A percentile compares a stretch with the other conserved stretches of the same genome.
Evolutionary conservation across 2,888 invertebrate genomes (phyloP).

Genomic region (Diploptera punctata): DNA sequence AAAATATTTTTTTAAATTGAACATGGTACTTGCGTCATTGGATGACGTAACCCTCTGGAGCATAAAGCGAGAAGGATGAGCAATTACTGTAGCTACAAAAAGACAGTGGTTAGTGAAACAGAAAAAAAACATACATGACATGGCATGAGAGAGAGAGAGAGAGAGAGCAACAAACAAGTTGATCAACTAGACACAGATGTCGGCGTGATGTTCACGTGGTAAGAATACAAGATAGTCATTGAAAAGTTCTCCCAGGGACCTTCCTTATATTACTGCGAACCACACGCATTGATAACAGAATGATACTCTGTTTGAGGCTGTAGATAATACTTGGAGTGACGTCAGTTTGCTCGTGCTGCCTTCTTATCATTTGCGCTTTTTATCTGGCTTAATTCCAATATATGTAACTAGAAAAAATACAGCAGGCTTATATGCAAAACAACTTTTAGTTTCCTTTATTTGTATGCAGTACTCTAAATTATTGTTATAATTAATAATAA

Average conservation of each 20-base stretch:
- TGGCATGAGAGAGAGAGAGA: not conserved
- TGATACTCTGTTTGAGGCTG: not conserved
- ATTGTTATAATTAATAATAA: too few relatives aligned
- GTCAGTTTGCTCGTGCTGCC: not conserved
- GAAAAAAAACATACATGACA: not conserved
- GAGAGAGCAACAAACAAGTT: constrained; percentile 2
- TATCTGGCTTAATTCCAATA: not conserved
- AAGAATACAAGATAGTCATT: not conserved
- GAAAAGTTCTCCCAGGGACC: not conserved
- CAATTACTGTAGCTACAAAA: not conserved
- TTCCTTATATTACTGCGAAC: not conserved
- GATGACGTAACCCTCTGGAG: not conserved
- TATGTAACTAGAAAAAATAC: not conserved
- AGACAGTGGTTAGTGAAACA: not conserved
- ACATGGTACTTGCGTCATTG: not conserved
- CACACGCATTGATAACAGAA: not conserved
- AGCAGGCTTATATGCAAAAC: too few relatives aligned
- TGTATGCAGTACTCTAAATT: too few relatives aligned
- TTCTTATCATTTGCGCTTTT: not conserved
- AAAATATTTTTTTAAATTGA: not conserved
- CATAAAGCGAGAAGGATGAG: not conserved
- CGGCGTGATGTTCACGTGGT: constrained; percentile 6
- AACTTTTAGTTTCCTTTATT: too few relatives aligned
- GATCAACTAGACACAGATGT: constrained; percentile 1
- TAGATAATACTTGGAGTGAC: not conserved